These are phyloP conservation scores for Lacanobia wlatinum DNA, from an alignment of 2,888 invertebrate species.

Conservation along the genomic window DNA sequence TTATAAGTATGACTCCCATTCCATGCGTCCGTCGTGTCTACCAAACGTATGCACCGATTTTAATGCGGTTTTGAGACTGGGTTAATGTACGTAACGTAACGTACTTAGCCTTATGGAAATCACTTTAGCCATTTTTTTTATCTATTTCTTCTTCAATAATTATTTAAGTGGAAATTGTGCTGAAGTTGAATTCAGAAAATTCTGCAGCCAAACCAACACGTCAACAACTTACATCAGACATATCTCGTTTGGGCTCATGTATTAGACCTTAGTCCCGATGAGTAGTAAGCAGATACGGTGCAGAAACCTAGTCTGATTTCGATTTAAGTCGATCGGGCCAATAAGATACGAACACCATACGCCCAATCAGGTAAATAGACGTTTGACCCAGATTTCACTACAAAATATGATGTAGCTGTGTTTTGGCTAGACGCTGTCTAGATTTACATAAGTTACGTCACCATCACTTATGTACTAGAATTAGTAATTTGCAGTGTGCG, in stretches of 20 bases:
- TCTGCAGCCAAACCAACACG: background rate
- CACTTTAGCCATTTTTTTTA: background rate
- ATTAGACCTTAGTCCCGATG: background rate
- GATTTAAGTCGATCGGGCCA: no score
- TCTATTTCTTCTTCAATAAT: no score
- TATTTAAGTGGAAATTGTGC: background rate
- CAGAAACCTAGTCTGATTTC: background rate
- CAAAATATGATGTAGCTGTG: conserved; percentile 7
- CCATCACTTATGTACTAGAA: conserved; percentile 9
- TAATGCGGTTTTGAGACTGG: background rate
- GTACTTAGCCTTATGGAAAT: background rate
- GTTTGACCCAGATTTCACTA: conserved; percentile 20
- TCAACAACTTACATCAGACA: background rate
- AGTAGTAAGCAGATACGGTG: background rate
- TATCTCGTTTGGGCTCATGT: background rate
- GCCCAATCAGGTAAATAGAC: background rate
- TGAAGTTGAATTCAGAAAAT: background rate
- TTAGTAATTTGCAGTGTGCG: conserved; percentile 2
- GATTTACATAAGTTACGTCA: conserved; percentile 15
- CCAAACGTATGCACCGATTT: background rate
- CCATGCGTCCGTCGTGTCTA: background rate
- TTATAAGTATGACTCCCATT: background rate
- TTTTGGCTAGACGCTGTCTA: conserved; percentile 31
- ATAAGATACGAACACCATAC: background rate
- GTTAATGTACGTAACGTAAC: no score